Evolutionary conservation across 2,113 vertebrate genomes (phyloP), one percentile per base, ranked within the genome.

Genomic region (Hippocampus guttulatus): DNA sequence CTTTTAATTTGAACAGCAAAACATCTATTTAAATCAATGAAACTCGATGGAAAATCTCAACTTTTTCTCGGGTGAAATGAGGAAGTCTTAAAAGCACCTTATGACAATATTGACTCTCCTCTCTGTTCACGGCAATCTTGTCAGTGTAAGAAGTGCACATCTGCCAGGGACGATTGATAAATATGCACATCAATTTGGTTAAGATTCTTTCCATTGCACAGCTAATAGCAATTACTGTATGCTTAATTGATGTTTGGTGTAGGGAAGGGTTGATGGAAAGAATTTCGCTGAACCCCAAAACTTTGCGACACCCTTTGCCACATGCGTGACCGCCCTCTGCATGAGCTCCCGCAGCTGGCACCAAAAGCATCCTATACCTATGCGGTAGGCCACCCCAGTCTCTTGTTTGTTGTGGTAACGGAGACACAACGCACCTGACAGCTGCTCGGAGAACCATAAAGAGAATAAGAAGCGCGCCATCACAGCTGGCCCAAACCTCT

Each of bases 361-460:
- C 40, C 64, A 63, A 73, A 58, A 23, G 58, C 21, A 23, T 23
- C 47, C 69, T 74, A 40, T 69, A 78, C 61, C 64, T 64, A 78
- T 51, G 67, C 61, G 72, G 60, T 40, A 51, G 69, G 75, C 57
- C 72, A 61, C 64, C 72, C 51, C 2, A 16, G 16, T 69, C 60
- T 14, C 15, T 47, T 83, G 75, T 88, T 89, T 86, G 83, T 77
- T 87, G 79, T 89, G 77, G 84, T 74, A 79, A 87, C 79, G 5
- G 67, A 68, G 71, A 77, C 55, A 71, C 69, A 86, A 82, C 78
- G 86, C 83, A 77, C 85, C 79, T 45, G 79, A 85, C 86, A 89
- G 83, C 86, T 86, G 87, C 81, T 69, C 49, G 63, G 62, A 78
- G 71, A 62, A 38, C 79, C 65, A 73, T 81, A 83, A 77, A 85